Percentiles rank a stretch among this genome's conserved stretches.
phyloP scores from a whole-genome alignment of 2,888 invertebrate genomes.

The Mesorhabditis sp. region DNA sequence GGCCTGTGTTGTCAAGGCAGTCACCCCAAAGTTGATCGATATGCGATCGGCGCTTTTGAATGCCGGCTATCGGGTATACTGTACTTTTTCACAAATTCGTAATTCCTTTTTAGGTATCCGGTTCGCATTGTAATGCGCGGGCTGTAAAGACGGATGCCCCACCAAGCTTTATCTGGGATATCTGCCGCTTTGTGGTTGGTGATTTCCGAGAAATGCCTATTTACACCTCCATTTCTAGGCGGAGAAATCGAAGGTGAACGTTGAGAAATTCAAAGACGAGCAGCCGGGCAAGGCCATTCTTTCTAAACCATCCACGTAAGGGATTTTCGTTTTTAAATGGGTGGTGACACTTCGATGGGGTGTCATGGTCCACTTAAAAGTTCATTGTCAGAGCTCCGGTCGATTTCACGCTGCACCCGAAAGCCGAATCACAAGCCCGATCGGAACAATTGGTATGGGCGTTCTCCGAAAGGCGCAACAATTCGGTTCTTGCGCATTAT shows the following conservation, averaged over 20 bases:
- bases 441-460: constrained; percentile 27
- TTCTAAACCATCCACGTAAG: constrained; percentile 10
- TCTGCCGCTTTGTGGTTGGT: constrained; percentile 71
- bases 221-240: constrained; percentile 25
- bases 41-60: constrained; percentile 81
- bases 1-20: constrained; percentile 65
- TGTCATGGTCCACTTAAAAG: no score
- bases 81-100: not conserved
- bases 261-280: constrained; percentile 22
- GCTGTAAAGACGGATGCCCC: constrained; percentile 92
- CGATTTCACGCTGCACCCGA: constrained; percentile 45
- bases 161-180: constrained; percentile 80
- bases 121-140: constrained; percentile 80
- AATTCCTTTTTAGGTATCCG: constrained; percentile 71
- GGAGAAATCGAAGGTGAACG: constrained; percentile 25
- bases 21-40: constrained; percentile 51
- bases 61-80: constrained; percentile 67
- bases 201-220: not conserved
- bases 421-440: constrained; percentile 40
- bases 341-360: no score
- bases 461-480: no score
- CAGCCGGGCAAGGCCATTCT: constrained; percentile 28
- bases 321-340: constrained; percentile 2
- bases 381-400: constrained; percentile 34
- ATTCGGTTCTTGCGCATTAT: no score